Conservation (phyloP, 2,888 invertebrate genomes). For the Papilio protenor region DNA sequence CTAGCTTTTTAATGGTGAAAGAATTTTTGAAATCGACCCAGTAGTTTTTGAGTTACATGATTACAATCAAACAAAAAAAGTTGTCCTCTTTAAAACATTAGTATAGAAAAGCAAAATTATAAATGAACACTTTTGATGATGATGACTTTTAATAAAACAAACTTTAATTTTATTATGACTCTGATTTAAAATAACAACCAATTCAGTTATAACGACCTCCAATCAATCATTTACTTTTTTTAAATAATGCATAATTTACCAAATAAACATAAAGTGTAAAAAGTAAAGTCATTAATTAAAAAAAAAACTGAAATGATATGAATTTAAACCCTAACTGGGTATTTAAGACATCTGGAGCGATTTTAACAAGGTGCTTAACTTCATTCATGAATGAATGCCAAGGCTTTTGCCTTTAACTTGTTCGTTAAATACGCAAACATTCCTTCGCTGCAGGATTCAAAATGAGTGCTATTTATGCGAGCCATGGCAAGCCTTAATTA, state of each 20-base stretch:
- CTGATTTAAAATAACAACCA: neutral
- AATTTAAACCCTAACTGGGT: conserved; percentile 61
- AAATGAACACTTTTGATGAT: too few relatives aligned
- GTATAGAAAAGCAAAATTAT: too few relatives aligned
- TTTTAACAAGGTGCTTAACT: conserved; percentile 73
- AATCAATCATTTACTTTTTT: neutral
- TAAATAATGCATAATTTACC: neutral
- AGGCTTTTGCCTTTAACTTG: conserved; percentile 66
- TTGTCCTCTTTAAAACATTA: too few relatives aligned
- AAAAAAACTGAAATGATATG: conserved; percentile 56
- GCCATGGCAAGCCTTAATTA: conserved; percentile 64
- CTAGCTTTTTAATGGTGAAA: too few relatives aligned
- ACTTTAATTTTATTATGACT: neutral
- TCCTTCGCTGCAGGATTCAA: conserved; percentile 58
- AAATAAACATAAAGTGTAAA: conserved; percentile 37
- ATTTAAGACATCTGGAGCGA: conserved; percentile 74
- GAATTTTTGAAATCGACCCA: too few relatives aligned
- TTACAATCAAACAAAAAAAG: too few relatives aligned
- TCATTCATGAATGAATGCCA: conserved; percentile 71
- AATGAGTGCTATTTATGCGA: conserved; percentile 67
- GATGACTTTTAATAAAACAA: too few relatives aligned
- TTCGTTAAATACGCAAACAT: conserved; percentile 71
- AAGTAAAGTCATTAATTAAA: conserved; percentile 59
- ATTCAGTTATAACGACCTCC: neutral
- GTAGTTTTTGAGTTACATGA: too few relatives aligned